phyloP scores from a whole-genome alignment of 2,888 invertebrate genomes.

The Myopa testacea region DNA sequence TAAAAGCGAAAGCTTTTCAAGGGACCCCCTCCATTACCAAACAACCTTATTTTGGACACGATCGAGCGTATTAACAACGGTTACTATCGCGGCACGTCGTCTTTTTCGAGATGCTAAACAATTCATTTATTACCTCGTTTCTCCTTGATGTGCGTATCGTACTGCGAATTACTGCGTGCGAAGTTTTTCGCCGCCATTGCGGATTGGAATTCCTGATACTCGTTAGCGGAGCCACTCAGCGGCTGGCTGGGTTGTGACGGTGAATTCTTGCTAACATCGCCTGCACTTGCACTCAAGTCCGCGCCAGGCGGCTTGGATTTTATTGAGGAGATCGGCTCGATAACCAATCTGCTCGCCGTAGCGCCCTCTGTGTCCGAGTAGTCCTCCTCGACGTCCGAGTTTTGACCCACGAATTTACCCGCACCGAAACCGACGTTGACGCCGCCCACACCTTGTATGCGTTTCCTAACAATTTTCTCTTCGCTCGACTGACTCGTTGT shows the following conservation, averaged over 20 bases:
- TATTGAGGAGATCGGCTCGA: slow-evolving; percentile 52
- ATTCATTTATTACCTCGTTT: slow-evolving; percentile 77
- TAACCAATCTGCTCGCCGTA: slow-evolving; percentile 60
- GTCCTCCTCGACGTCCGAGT: slow-evolving; percentile 49
- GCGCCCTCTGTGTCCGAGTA: slow-evolving; percentile 63
- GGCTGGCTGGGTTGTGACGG: slow-evolving; percentile 57
- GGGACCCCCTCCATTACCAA: no score
- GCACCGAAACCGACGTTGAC: slow-evolving; percentile 32
- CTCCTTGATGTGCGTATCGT: slow-evolving; percentile 87
- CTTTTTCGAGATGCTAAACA: no score
- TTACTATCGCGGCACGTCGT: no score
- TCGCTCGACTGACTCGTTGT: slow-evolving; percentile 40
- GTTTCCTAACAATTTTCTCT: slow-evolving; percentile 43
- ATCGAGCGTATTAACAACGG: no score
- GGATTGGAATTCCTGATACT: slow-evolving; percentile 71
- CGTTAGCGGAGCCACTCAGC: slow-evolving; percentile 56
- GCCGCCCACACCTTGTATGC: slow-evolving; percentile 44
- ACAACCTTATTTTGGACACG: no score
- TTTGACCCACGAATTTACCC: not conserved
- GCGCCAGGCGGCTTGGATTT: slow-evolving; percentile 32
- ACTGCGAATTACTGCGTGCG: slow-evolving; percentile 83
- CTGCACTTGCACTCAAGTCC: slow-evolving; percentile 45
- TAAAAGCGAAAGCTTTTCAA: no score
- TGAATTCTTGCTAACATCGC: slow-evolving; percentile 63
- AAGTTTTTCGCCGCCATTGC: slow-evolving; percentile 78